These are phyloP conservation scores for Antheraea assamensis DNA, from an alignment of 2,888 invertebrate genomes.

Conservation along the genomic window DNA sequence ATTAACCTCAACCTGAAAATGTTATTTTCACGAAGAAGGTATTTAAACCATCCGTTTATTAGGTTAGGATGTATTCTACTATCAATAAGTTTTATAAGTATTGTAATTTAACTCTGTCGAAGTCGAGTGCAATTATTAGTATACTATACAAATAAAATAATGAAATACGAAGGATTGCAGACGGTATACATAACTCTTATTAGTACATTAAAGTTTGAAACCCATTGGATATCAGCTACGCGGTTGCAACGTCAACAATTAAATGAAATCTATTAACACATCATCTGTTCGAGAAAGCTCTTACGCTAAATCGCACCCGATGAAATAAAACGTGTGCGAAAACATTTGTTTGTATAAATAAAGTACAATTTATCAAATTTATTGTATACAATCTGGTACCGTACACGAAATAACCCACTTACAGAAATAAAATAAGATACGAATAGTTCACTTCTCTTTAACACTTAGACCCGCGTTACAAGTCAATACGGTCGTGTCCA, in stretches of 20 bases:
- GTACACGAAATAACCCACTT: not conserved
- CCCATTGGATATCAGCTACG: not conserved
- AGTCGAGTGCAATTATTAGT: too few relatives aligned
- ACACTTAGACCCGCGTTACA: not conserved
- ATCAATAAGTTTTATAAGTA: too few relatives aligned
- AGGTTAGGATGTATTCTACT: too few relatives aligned
- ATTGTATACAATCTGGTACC: conserved; percentile 7
- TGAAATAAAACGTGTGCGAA: not conserved
- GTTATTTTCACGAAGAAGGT: too few relatives aligned
- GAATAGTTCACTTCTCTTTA: not conserved
- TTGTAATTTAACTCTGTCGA: too few relatives aligned
- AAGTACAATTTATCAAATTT: not conserved
- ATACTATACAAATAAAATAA: too few relatives aligned
- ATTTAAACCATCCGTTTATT: too few relatives aligned
- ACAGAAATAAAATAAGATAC: not conserved
- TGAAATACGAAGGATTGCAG: too few relatives aligned
- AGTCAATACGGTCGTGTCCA: too few relatives aligned
- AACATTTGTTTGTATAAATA: conserved; percentile 1
- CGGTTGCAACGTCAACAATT: not conserved
- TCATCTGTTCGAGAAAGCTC: not conserved
- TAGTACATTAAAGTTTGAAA: not conserved
- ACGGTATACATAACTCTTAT: not conserved
- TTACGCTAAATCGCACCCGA: not conserved
- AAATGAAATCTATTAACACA: not conserved
- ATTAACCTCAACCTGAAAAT: not conserved